Conservation (phyloP, 2,113 vertebrate genomes). For the Semnornis frantzii region DNA sequence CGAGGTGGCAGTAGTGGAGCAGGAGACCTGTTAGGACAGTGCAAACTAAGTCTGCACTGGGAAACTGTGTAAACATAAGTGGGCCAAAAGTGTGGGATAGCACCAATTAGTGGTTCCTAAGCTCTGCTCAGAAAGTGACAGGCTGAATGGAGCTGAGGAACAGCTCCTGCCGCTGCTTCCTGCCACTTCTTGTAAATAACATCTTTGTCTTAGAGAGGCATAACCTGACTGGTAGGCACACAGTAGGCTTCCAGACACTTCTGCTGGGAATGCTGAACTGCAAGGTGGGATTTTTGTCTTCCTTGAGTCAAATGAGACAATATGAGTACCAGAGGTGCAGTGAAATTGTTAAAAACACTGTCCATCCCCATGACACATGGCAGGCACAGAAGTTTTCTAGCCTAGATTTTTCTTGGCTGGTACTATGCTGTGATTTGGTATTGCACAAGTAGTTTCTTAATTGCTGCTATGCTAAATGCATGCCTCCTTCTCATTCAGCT, state of each 20-base stretch:
- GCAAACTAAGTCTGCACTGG: background rate
- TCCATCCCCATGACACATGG: background rate
- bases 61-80: background rate
- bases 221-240: background rate
- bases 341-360: background rate
- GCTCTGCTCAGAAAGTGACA: background rate
- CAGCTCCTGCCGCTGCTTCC: background rate
- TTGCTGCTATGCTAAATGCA: background rate
- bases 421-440: background rate
- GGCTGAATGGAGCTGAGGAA: background rate
- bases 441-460: background rate
- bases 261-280: background rate
- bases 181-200: background rate
- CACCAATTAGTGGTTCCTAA: background rate
- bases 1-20: background rate
- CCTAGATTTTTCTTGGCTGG: background rate
- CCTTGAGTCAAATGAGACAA: background rate
- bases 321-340: background rate
- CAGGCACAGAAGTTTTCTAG: background rate
- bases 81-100: background rate
- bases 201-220: background rate
- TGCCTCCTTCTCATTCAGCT: background rate
- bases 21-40: background rate
- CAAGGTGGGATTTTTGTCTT: background rate
- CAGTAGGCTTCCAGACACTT: background rate